Conservation (phyloP, 2,888 invertebrate genomes). For the Cryptocheilus praepositus region DNA sequence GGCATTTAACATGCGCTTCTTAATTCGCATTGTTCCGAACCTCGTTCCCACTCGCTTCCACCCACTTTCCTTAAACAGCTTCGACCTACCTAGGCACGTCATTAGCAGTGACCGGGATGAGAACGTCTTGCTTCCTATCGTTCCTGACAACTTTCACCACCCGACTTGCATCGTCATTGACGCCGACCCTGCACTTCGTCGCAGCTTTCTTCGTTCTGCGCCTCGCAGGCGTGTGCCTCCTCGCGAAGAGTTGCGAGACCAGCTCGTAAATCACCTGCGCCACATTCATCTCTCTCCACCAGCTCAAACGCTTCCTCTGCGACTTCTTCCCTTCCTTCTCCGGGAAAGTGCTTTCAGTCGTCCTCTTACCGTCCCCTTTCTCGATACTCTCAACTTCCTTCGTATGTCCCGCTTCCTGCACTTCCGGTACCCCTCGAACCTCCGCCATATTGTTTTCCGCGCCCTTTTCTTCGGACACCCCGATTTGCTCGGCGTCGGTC, state of each 20-base stretch:
- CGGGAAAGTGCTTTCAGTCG: not conserved
- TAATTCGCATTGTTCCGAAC: too few species aligned
- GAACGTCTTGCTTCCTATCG: constrained; percentile 15
- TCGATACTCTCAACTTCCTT: not conserved
- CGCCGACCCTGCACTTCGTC: constrained; percentile 2
- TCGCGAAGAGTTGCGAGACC: constrained; percentile 33
- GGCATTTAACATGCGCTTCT: too few species aligned
- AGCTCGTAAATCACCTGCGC: constrained; percentile 38
- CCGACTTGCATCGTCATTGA: not conserved
- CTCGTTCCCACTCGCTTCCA: too few species aligned
- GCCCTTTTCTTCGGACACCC: not conserved
- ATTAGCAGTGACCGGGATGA: constrained; percentile 11
- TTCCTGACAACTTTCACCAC: constrained; percentile 1
- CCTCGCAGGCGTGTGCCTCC: constrained; percentile 24
- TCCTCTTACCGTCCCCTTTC: not conserved
- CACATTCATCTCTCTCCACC: constrained; percentile 32
- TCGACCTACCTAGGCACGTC: too few species aligned
- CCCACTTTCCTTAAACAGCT: too few species aligned
- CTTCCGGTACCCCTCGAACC: too few species aligned
- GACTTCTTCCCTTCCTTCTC: not conserved
- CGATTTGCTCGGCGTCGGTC: not conserved
- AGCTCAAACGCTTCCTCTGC: constrained; percentile 6
- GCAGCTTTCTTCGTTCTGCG: constrained; percentile 6
- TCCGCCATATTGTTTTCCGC: not conserved
- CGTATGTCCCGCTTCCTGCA: not conserved